Percentiles rank a stretch among this genome's conserved stretches.
These are phyloP conservation scores for Galeopsomyia nigrocyanea DNA, from an alignment of 2,888 invertebrate genomes.

Conservation along the genomic window DNA sequence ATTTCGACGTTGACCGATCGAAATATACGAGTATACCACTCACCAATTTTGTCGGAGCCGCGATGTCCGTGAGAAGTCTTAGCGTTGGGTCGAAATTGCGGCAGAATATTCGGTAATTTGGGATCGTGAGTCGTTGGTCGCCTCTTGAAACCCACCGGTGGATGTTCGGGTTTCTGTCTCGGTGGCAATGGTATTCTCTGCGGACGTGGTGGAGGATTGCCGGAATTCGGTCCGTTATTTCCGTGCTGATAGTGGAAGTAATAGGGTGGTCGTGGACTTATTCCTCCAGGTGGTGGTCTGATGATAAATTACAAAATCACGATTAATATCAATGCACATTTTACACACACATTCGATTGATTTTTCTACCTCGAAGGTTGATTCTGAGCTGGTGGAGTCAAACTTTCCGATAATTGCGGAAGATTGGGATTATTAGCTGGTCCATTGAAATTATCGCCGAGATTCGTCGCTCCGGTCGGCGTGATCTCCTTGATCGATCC, in stretches of 20 bases:
- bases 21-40: conserved; percentile 10
- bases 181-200: conserved; percentile 57
- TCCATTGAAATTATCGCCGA: conserved; percentile 9
- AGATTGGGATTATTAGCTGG: conserved; percentile 47
- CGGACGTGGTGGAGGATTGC: conserved; percentile 45
- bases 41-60: conserved; percentile 61
- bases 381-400: conserved; percentile 62
- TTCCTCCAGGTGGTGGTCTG: conserved; percentile 44
- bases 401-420: conserved; percentile 60
- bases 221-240: conserved; percentile 27
- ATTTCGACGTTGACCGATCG: too few relatives aligned
- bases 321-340: conserved; percentile 10
- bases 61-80: conserved; percentile 71
- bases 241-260: conserved; percentile 57
- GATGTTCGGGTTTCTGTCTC: conserved; percentile 50
- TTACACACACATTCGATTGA: neutral
- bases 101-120: conserved; percentile 76
- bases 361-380: conserved; percentile 19
- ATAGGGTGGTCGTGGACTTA: conserved; percentile 55
- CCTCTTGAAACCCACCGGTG: conserved; percentile 50
- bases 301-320: neutral
- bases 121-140: conserved; percentile 54
- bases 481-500: conserved; percentile 58
- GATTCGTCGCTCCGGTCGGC: conserved; percentile 44
- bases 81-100: conserved; percentile 80